Conservation (phyloP, 2,797 vertebrate genomes). For the Enteromius afrohamiltoni region DNA sequence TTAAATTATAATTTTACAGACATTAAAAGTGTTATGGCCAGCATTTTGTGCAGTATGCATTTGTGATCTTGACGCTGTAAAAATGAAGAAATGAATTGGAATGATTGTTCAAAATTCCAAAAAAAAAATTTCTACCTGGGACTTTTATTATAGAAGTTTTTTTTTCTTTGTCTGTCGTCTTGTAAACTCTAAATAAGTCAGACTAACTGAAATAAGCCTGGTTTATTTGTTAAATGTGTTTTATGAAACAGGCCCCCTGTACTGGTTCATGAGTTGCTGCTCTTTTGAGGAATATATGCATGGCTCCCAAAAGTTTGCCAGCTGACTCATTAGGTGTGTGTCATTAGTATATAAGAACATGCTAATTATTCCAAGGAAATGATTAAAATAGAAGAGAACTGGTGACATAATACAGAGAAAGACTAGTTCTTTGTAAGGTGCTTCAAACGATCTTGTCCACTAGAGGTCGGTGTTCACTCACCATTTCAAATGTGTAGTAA, state of each 20-base stretch:
- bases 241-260: background rate
- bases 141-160: too few relatives aligned
- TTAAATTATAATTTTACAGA: background rate
- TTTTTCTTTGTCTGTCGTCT: too few relatives aligned
- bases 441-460: background rate
- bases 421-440: background rate
- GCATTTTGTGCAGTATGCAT: background rate
- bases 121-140: too few relatives aligned
- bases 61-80: background rate
- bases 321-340: background rate
- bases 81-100: background rate
- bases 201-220: too few relatives aligned
- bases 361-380: background rate
- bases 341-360: background rate
- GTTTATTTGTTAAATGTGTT: too few relatives aligned
- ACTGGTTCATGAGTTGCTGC: background rate
- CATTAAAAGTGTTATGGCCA: background rate
- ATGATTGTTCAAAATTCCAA: background rate
- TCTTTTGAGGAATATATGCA: background rate
- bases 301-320: background rate
- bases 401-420: background rate
- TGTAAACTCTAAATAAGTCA: too few relatives aligned
- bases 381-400: background rate
- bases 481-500: background rate
- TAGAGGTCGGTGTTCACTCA: slow-evolving; percentile 27